Conservation (phyloP, 30 jellyfish, hydroid and myxozoan genomes). For the Euphysa ruthae region DNA sequence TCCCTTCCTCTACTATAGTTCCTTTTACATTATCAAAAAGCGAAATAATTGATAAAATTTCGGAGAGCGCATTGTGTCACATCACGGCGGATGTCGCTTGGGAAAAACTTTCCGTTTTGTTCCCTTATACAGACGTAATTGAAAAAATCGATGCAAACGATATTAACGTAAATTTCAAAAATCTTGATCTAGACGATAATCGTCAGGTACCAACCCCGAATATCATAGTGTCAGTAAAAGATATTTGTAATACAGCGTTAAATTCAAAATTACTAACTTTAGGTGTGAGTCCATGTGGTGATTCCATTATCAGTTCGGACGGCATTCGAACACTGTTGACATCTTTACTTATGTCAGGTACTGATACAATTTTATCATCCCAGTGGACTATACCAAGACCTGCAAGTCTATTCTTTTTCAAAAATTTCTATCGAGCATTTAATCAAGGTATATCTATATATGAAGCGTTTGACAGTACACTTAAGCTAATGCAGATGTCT, state of each 20-base stretch:
- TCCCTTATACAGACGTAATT: slow-evolving; percentile 64
- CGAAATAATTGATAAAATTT: slow-evolving; percentile 36
- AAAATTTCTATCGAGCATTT: slow-evolving; percentile 40
- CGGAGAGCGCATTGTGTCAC: slow-evolving; percentile 57
- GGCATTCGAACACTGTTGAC: slow-evolving; percentile 38
- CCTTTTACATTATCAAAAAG: slow-evolving; percentile 36
- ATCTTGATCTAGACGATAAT: slow-evolving; percentile 42
- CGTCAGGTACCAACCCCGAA: slow-evolving; percentile 48
- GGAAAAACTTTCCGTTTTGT: slow-evolving; percentile 51
- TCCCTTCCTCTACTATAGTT: slow-evolving; percentile 22
- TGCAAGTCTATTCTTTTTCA: slow-evolving; percentile 49
- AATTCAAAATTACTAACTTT: slow-evolving; percentile 52
- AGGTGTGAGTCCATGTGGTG: slow-evolving; percentile 48
- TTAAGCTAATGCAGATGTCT: slow-evolving; percentile 35
- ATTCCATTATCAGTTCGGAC: slow-evolving; percentile 44
- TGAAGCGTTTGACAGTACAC: slow-evolving; percentile 56
- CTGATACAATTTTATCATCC: slow-evolving; percentile 63
- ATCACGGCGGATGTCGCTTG: slow-evolving; percentile 75
- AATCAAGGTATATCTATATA: slow-evolving; percentile 35
- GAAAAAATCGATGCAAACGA: slow-evolving; percentile 36
- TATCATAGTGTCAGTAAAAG: slow-evolving; percentile 35
- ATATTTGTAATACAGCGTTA: slow-evolving; percentile 36
- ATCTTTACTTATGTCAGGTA: slow-evolving; percentile 78
- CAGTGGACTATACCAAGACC: slow-evolving; percentile 68
- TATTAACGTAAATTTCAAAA: slow-evolving; percentile 53